Evolutionary conservation across 2,888 invertebrate genomes (phyloP), one percentile per base, ranked within the genome.

Genomic region (Deroplatys truncata): DNA sequence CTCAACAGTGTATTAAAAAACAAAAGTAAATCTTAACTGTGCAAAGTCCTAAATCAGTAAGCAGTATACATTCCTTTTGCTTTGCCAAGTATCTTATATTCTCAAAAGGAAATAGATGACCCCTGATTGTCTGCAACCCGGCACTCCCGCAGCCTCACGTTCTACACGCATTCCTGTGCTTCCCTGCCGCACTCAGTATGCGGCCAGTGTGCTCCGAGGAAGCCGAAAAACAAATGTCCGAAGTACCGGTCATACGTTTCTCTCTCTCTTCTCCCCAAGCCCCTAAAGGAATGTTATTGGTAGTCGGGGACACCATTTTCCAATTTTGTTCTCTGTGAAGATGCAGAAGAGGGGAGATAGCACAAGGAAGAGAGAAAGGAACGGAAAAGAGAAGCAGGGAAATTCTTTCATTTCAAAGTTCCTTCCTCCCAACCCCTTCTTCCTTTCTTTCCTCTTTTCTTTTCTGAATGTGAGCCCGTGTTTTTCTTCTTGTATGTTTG

Each of bases 281-380:
- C 87, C 35, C 87, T 72, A n/a, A 72, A 56, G 83, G 87, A 87
- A 87, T 87, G 83, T 83, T 87, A 87, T 87, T 87, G 87, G 87
- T 87, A 87, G 82, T 87, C 87, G 82, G 87, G 87, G 87, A 87
- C 87, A 87, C 87, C 83, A 87, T 82, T 87, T 87, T 87, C 87
- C 87, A 87, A 87, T 87, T 87, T 87, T 87, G 72, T 87, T 87
- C 87, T 87, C 56, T 72, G 56, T 72, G 56, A 72, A 72, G 56
- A 72, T 16, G 56, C 56, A 72, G 56, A 72, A 72, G 56, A 72
- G 56, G 25, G 82, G 25, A 43, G 35, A 87, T 82, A 25, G 84
- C 29, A 84, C 10, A 83, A 83, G 35, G 7, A 31, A 83, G 43
- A 83, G 29, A 82, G 82, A 31, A 82, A 82, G n/a, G 10, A 29